Evolutionary conservation across 2,888 invertebrate genomes (phyloP).

Genomic region (Nymphalis polychloros): DNA sequence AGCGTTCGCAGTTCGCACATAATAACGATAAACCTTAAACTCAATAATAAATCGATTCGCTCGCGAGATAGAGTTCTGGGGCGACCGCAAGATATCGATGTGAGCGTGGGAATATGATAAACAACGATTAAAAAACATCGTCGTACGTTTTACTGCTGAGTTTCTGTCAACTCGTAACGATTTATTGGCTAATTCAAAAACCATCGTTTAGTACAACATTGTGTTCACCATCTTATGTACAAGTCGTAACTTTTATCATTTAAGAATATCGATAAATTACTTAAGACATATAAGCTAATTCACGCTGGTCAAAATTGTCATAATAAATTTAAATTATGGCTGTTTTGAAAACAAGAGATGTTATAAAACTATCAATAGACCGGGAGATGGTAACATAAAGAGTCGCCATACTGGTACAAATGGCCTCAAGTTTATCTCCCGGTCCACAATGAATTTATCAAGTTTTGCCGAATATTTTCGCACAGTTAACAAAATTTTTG

Average conservation of each 20-base stretch:
- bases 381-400: too few relatives aligned
- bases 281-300: background rate
- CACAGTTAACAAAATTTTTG: too few relatives aligned
- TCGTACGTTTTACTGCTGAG: conserved; percentile 14
- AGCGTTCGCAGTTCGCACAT: conserved; percentile 17
- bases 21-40: conserved; percentile 39
- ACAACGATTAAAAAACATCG: conserved; percentile 22
- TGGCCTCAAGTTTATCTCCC: too few relatives aligned
- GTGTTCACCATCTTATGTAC: background rate
- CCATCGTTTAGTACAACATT: conserved; percentile 11
- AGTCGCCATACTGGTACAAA: too few relatives aligned
- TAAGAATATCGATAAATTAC: conserved; percentile 12
- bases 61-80: conserved; percentile 39
- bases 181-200: conserved; percentile 22
- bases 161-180: conserved; percentile 12
- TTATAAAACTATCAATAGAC: too few relatives aligned
- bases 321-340: too few relatives aligned
- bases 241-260: conserved; percentile 7
- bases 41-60: conserved; percentile 43
- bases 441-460: too few relatives aligned
- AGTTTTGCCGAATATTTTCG: too few relatives aligned
- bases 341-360: too few relatives aligned
- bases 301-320: too few relatives aligned
- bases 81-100: conserved; percentile 41
- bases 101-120: conserved; percentile 40